These are phyloP conservation scores for Crambe crambe DNA, from an alignment of 37 sponge, comb jelly and placozoan species.

Conservation along the genomic window DNA sequence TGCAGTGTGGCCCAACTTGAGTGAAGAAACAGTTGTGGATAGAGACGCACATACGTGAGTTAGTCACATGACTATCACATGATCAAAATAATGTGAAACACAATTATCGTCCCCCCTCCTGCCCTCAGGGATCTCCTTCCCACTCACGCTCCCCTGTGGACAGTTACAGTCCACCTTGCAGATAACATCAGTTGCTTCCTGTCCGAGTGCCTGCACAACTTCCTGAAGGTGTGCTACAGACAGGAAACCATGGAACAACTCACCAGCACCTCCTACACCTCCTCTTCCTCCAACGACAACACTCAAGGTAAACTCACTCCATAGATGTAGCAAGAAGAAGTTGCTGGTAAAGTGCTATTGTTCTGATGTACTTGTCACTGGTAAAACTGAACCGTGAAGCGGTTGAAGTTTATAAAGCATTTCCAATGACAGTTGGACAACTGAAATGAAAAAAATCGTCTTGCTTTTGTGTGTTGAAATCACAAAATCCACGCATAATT, in stretches of 20 bases:
- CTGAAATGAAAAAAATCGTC: no score
- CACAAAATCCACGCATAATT: no score
- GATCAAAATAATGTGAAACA: no score
- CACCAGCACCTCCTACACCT: constrained; percentile 3
- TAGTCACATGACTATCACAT: no score
- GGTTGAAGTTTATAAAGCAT: no score
- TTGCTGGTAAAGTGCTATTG: background rate
- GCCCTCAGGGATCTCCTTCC: constrained; percentile 75
- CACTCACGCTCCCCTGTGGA: constrained; percentile 75
- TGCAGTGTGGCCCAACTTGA: constrained; percentile 77
- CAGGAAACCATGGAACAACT: constrained; percentile 43
- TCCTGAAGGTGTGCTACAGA: constrained; percentile 52
- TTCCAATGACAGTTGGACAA: no score
- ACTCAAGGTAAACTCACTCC: no score
- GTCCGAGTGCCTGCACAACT: constrained; percentile 34
- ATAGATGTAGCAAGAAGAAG: background rate
- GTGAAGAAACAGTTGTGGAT: constrained; percentile 78
- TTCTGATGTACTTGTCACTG: no score
- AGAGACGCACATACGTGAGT: constrained; percentile 54
- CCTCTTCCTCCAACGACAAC: background rate
- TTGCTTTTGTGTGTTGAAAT: no score
- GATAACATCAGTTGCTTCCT: constrained; percentile 47
- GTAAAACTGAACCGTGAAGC: no score
- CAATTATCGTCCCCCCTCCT: background rate
- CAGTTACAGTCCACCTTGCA: constrained; percentile 33